Percentiles rank a stretch among this genome's conserved stretches.
Conservation (phyloP, 2,113 vertebrate genomes). For the Heliornis fulica region DNA sequence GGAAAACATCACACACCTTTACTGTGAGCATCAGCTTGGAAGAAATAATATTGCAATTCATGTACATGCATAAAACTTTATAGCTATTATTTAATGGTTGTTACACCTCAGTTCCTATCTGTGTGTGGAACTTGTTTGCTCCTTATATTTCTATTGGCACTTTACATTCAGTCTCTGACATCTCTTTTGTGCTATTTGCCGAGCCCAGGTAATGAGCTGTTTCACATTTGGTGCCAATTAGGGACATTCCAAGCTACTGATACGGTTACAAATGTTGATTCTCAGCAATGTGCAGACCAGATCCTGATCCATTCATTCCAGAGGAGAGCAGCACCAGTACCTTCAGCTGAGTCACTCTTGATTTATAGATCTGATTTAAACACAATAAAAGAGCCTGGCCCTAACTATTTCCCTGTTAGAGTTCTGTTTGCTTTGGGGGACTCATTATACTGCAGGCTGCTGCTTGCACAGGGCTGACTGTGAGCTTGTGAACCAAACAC, state of each 20-base stretch:
- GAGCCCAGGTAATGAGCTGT: slow-evolving; percentile 30
- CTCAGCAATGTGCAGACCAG: not conserved
- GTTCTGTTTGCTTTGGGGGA: not conserved
- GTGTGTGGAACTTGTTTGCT: not conserved
- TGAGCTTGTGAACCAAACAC: not conserved
- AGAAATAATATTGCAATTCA: not conserved
- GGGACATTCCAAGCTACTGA: slow-evolving; percentile 14
- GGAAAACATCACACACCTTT: not conserved
- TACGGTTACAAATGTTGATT: not conserved
- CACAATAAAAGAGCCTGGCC: not conserved
- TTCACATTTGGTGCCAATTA: slow-evolving; percentile 40
- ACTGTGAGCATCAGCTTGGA: not conserved
- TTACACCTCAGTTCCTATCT: not conserved
- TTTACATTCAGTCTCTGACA: not conserved
- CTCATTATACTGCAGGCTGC: not conserved
- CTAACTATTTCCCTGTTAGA: not conserved
- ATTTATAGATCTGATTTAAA: not conserved
- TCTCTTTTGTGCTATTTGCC: not conserved
- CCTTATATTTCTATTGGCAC: not conserved
- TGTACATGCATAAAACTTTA: not conserved
- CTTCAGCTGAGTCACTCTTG: not conserved
- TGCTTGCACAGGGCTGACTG: not conserved
- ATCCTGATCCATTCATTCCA: not conserved
- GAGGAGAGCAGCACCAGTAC: not conserved
- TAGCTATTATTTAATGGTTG: slow-evolving; percentile 16